A percentile compares a stretch with the other conserved stretches of the same genome.
Conservation (phyloP, 2,888 invertebrate species). For the Erebia aethiops region DNA sequence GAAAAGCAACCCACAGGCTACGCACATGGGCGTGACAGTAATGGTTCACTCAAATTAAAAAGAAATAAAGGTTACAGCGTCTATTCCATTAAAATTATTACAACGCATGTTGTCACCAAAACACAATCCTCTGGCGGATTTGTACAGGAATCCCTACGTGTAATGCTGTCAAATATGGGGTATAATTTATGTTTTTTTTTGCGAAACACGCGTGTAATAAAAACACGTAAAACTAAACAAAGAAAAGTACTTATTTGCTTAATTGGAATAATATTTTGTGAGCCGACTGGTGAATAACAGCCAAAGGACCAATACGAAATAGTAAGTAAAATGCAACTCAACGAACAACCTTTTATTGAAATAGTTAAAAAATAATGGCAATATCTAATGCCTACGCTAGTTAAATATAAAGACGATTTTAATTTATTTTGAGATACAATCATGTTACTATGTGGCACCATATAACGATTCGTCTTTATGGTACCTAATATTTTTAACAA, state of each 20-base stretch:
- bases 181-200: constrained; percentile 14
- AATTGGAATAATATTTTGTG: neutral
- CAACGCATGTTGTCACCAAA: constrained; percentile 36
- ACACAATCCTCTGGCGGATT: constrained; percentile 33
- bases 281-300: neutral
- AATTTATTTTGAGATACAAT: no score
- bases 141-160: constrained; percentile 31
- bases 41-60: constrained; percentile 39
- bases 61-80: constrained; percentile 38
- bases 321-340: no score
- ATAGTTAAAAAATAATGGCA: no score
- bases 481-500: no score
- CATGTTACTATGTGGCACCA: no score
- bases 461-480: no score
- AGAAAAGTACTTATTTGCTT: constrained; percentile 1
- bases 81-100: constrained; percentile 39
- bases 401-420: no score
- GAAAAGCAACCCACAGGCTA: constrained; percentile 26
- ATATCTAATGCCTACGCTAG: no score
- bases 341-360: no score
- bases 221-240: constrained; percentile 12
- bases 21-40: constrained; percentile 36
- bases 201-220: constrained; percentile 9
- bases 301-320: neutral
- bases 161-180: constrained; percentile 30